Base-by-base conservation (phyloP, 2,888 invertebrate species). In the Brenthis daphne region DNA sequence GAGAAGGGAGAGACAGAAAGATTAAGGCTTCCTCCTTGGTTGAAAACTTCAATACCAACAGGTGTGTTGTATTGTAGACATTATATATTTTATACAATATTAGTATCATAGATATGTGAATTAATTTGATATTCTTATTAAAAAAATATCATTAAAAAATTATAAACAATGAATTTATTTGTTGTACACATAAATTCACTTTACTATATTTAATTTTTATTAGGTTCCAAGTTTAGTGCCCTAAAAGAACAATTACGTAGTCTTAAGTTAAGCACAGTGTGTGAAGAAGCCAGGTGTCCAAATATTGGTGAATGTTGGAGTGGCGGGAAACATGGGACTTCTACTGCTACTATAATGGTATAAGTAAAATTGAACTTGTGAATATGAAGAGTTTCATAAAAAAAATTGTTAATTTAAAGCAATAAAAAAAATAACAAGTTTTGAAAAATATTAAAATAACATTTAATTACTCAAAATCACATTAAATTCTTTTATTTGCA, bases 321-420 rank as follows among this genome's bases (percentile, higher is more conserved):
- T 65, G 98, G 98, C 0, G 98, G 98, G 14, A 96, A 97, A 81
- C 95, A 97, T 91, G 97, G 97, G 47, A 98, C 98, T 20, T 97
- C 99, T n/a, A 99, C 99, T 29, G 99, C 99, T 3, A 99, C 99
- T 58, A 99, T 99, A 65, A 99, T 99, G 99, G 98, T 98, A 88
- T 57, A 8, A n/a, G 6, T 53, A 53, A 16, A 5, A 29, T 56
- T 56, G 0, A 29, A 0, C n/a, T 4, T 13, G 1, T 55, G 1
- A 55, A 55, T 13, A 0, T 55, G 1, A 55, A 55, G 55, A 24
- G 29, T 20, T 13, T 55, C 37, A 8, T 37, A 37, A 1, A 8
- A 8, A 37, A 8, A 6, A 1, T 37, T 6, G 2, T 24, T 24
- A 29, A 37, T 11, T 8, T 37, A 37, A 37, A 11, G 37, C 11